Base-by-base conservation (phyloP, 2,797 vertebrate genomes). In the Xiphophorus birchmanni region DNA sequence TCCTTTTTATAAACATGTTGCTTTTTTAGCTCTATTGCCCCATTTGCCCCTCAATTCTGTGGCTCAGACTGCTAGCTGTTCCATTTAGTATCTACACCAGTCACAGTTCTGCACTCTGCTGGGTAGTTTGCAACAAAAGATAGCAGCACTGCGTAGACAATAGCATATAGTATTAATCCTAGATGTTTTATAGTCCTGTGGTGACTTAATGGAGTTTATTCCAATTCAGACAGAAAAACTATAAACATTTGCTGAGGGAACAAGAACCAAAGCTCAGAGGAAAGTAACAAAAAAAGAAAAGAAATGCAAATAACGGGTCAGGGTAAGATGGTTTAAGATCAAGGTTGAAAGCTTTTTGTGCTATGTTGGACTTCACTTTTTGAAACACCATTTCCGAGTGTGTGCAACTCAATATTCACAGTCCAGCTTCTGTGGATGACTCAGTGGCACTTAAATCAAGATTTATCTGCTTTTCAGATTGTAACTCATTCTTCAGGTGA, bases 401-500 rank as follows among this genome's bases (percentile, higher is more conserved):
- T 69, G 37, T 42, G 4, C 65, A 69, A 69, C 65, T 42, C 58
- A 75, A 52, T 76, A 29, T 63, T 63, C 56, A 76, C 29, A 48
- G 21, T 65, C 44, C 74, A 21, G 74, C 9, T 76, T n/a, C 44
- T 42, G 37, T n/a, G 18, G 65, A 69, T 42, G 21, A 42, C 65
- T 69, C 42, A 69, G 10, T 69, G 65, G 65, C 65, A 69, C 37
- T 69, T 69, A 42, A 42, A 42, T 69, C 18, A 42, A 65, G 32
- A 35, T 32, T 65, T 6, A 65, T 37, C 29, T 65, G 32, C 60
- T 37, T 65, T 65, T 37, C 12, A 37, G 7, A 35, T 63, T 63
- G 58, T 35, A 35, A 67, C 17, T 67, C 63, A 40, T 42, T 67
- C 35, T 40, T 69, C 37, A 40, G 56, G 85, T 65, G 71, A 80